Conservation (phyloP, 2,888 invertebrate genomes). For the Acanthosepion esculentum region DNA sequence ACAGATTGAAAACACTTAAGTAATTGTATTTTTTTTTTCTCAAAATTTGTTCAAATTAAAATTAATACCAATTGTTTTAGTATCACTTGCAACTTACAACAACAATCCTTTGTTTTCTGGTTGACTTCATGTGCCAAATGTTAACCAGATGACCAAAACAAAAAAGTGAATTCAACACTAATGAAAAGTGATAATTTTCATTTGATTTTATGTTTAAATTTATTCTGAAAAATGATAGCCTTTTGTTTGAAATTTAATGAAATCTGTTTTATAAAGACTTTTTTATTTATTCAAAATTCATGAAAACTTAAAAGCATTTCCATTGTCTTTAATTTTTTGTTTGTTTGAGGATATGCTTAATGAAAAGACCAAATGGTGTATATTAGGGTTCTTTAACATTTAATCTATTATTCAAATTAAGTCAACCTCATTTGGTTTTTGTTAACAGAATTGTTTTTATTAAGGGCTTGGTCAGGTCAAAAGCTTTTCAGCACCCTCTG, state of each 20-base stretch:
- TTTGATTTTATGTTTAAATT: too few species aligned
- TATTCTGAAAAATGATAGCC: too few species aligned
- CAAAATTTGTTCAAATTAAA: not conserved
- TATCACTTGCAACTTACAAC: not conserved
- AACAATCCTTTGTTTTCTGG: too few species aligned
- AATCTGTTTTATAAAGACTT: not conserved
- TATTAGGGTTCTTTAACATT: not conserved
- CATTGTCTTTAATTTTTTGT: not conserved
- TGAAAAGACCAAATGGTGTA: not conserved
- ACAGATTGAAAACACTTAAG: too few species aligned
- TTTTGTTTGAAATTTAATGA: not conserved
- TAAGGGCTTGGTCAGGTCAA: too few species aligned
- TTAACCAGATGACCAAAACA: not conserved
- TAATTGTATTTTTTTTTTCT: not conserved
- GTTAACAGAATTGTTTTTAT: not conserved
- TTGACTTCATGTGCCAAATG: not conserved
- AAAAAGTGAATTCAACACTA: too few species aligned
- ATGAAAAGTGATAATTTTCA: too few species aligned
- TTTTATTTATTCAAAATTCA: not conserved
- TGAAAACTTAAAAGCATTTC: not conserved
- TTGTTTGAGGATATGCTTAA: not conserved
- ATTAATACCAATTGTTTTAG: not conserved
- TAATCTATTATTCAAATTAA: not conserved
- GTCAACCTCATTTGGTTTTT: not conserved
- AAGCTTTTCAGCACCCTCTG: too few species aligned